phyloP scores from a whole-genome alignment of 2,113 vertebrate species.

The Rhadina sibilatrix region DNA sequence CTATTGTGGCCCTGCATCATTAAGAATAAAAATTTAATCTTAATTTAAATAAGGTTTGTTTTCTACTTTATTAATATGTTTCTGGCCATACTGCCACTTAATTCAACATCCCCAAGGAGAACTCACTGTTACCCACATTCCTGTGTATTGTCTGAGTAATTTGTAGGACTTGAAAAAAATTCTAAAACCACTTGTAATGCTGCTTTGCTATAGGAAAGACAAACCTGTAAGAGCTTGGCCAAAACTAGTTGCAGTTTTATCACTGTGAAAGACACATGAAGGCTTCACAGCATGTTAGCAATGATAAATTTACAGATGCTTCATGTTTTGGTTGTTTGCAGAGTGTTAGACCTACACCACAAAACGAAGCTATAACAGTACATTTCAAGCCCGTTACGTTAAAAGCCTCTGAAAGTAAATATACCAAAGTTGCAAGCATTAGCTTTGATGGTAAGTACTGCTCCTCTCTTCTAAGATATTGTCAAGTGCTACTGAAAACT shows the following conservation, averaged over 20 bases:
- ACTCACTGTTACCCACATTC: not conserved
- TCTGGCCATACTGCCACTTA: not conserved
- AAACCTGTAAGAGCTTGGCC: not conserved
- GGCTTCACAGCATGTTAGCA: not conserved
- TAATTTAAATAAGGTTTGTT: not conserved
- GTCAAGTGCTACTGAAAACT: not conserved
- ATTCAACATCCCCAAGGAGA: not conserved
- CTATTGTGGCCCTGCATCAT: not conserved
- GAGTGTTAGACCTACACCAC: constrained; percentile 93
- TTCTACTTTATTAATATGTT: not conserved
- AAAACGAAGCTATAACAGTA: constrained; percentile 91
- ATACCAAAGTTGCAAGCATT: constrained; percentile 98
- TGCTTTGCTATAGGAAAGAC: not conserved
- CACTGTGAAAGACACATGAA: not conserved
- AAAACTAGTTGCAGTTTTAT: not conserved
- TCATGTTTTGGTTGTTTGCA: constrained; percentile 69
- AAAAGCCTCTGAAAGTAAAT: constrained; percentile 95
- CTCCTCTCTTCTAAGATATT: not conserved
- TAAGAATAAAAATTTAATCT: not conserved
- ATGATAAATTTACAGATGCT: not conserved
- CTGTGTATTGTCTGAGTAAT: not conserved
- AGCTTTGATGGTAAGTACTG: constrained; percentile 92
- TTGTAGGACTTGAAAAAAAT: not conserved
- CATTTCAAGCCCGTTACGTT: constrained; percentile 95
- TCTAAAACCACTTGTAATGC: not conserved